Evolutionary conservation across 2,113 vertebrate genomes (phyloP).

Genomic region (Barbus barbus): DNA sequence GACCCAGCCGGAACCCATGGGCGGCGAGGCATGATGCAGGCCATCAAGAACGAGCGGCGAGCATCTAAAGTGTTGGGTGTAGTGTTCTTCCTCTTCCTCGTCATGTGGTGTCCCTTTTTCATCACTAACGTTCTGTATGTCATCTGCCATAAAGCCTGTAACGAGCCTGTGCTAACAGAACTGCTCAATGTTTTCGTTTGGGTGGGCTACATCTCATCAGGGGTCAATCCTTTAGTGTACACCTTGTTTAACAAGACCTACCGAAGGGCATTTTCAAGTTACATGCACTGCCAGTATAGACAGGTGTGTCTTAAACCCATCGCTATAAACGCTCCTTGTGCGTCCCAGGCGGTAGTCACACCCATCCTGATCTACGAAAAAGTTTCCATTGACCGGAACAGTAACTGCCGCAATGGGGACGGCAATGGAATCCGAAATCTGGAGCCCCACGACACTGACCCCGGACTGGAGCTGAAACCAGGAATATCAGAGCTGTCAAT

Average conservation of each 20-base stretch:
- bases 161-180: slow-evolving; percentile 83
- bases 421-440: slow-evolving; percentile 71
- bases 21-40: slow-evolving; percentile 95
- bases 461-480: slow-evolving; percentile 79
- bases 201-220: slow-evolving; percentile 97
- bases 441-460: slow-evolving; percentile 73
- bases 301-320: slow-evolving; percentile 60
- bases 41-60: slow-evolving; percentile 94
- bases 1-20: slow-evolving; percentile 76
- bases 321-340: slow-evolving; percentile 74
- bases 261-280: slow-evolving; percentile 92
- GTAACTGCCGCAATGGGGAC: slow-evolving; percentile 79
- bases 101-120: slow-evolving; percentile 99
- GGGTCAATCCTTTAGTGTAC: slow-evolving; percentile 95
- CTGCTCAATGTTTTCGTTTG: slow-evolving; percentile 96
- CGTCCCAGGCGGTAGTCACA: slow-evolving; percentile 80
- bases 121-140: slow-evolving; percentile 96
- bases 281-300: slow-evolving; percentile 87
- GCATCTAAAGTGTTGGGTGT: slow-evolving; percentile 97
- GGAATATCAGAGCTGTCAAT: slow-evolving; percentile 83
- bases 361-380: slow-evolving; percentile 71
- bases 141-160: slow-evolving; percentile 85
- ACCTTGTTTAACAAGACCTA: slow-evolving; percentile 98
- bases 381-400: slow-evolving; percentile 82
- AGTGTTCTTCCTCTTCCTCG: slow-evolving; percentile 96